Percentiles rank a stretch among this genome's conserved stretches.
Conservation (phyloP, 2,888 invertebrate genomes). For the Oxycera nigricornis region DNA sequence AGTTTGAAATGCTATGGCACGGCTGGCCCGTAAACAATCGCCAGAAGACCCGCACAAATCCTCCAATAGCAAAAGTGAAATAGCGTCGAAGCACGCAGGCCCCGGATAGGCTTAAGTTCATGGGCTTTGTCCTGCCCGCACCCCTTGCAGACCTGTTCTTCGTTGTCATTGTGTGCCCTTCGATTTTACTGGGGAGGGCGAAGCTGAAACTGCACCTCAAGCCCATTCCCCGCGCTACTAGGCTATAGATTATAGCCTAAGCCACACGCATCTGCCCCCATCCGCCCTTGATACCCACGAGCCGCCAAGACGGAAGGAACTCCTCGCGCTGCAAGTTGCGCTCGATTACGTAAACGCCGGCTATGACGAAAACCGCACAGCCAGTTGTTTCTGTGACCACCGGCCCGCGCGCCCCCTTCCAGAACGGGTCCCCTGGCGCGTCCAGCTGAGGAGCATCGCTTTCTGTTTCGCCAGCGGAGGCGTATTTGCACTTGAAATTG, state of each 20-base stretch:
- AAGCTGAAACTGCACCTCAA: not conserved
- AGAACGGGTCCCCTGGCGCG: not conserved
- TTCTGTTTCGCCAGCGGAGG: not conserved
- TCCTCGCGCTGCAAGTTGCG: not conserved
- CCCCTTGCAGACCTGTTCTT: not conserved
- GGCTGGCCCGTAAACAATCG: not conserved
- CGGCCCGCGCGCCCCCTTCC: not conserved
- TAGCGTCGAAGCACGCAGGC: slow-evolving; percentile 2
- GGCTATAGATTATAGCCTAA: not conserved
- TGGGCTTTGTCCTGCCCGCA: not conserved
- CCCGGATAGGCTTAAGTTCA: slow-evolving; percentile 17
- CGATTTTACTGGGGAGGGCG: not conserved
- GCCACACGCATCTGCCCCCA: not conserved
- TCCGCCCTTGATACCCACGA: not conserved
- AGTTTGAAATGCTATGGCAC: not conserved
- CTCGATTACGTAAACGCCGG: slow-evolving; percentile 34
- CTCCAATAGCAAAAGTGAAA: not conserved
- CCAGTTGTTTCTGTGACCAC: not conserved
- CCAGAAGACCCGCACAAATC: not conserved
- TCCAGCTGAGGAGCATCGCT: not conserved
- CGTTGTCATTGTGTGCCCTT: slow-evolving; percentile 30
- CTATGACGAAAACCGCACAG: slow-evolving; percentile 11
- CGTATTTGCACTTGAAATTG: slow-evolving; percentile 25
- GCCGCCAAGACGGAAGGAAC: not conserved
- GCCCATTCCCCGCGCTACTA: not conserved